phyloP scores from a whole-genome alignment of 2,113 vertebrate species.

The Lasiurus borealis region DNA sequence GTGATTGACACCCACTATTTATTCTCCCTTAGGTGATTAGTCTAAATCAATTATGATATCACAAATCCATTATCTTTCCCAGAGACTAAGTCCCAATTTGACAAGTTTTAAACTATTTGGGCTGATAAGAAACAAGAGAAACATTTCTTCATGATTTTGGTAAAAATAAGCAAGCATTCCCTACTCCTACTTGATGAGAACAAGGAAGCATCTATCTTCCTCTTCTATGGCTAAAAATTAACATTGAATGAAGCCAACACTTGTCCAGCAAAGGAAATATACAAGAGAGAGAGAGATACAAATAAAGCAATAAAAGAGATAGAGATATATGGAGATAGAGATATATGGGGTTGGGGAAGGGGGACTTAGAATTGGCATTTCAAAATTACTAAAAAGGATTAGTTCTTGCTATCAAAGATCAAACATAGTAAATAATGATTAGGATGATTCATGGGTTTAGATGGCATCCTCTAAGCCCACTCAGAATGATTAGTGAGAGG shows the following conservation, averaged over 20 bases:
- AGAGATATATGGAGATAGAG: no score
- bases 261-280: neutral
- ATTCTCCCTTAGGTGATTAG: neutral
- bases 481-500: neutral
- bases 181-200: neutral
- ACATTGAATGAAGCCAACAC: neutral
- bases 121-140: neutral
- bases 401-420: neutral
- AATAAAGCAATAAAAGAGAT: neutral
- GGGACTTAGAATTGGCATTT: neutral
- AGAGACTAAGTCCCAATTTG: neutral
- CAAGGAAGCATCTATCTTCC: neutral
- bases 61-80: neutral
- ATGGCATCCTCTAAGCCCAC: neutral
- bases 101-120: neutral
- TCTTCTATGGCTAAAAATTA: neutral
- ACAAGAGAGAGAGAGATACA: neutral
- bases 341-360: neutral
- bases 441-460: neutral
- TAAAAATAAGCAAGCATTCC: neutral
- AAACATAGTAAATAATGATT: conserved; percentile 12
- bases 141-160: neutral
- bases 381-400: neutral
- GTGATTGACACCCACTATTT: neutral
- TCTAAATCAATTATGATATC: neutral